Conservation (phyloP, 2,888 invertebrate genomes). For the Resseliella maxima region DNA sequence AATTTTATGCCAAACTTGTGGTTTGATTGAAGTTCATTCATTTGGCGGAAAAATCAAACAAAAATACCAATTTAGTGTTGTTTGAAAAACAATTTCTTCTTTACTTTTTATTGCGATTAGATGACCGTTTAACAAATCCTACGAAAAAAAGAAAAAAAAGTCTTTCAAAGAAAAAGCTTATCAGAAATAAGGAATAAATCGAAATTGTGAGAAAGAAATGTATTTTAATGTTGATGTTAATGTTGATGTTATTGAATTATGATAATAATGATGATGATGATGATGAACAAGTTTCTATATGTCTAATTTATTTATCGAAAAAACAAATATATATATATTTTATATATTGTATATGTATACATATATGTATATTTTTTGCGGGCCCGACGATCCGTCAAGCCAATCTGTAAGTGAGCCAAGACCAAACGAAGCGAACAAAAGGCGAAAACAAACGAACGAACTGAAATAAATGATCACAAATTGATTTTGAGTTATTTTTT, state of each 20-base stretch:
- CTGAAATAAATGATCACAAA: constrained; percentile 51
- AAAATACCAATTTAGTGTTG: too few species aligned
- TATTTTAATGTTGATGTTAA: too few species aligned
- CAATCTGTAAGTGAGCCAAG: constrained; percentile 29
- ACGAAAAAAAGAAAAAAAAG: neutral
- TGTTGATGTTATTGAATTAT: too few species aligned
- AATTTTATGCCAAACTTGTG: too few species aligned
- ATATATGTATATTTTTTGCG: neutral
- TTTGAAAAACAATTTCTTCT: too few species aligned
- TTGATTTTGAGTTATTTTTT: neutral
- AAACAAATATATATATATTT: too few species aligned
- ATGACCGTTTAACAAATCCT: neutral
- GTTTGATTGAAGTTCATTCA: too few species aligned
- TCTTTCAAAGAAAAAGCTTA: constrained; percentile 37
- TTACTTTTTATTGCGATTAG: constrained; percentile 30
- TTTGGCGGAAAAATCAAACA: too few species aligned
- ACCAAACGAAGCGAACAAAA: constrained; percentile 47
- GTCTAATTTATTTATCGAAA: neutral
- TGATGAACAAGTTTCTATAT: too few species aligned
- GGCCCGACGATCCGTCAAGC: neutral
- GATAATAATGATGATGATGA: too few species aligned
- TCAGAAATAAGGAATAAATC: neutral
- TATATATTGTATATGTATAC: too few species aligned
- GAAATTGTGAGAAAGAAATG: constrained; percentile 6
- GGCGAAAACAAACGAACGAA: constrained; percentile 24